phyloP scores from a whole-genome alignment of 2,113 vertebrate species.

The Etheostoma cragini region DNA sequence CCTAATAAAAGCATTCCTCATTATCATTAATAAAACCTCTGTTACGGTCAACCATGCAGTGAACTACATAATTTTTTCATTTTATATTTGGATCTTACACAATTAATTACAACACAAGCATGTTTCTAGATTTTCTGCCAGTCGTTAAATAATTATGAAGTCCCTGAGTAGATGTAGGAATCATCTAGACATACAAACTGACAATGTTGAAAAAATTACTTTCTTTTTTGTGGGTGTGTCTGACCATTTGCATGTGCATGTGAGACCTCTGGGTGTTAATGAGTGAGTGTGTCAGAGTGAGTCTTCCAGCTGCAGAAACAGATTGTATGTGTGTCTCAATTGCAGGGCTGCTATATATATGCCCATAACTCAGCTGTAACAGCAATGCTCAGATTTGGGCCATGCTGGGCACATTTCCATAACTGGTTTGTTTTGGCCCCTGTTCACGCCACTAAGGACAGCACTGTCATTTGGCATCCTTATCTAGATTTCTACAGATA shows the following conservation, averaged over 20 bases:
- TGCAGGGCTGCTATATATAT: slow-evolving; percentile 37
- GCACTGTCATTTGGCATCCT: slow-evolving; percentile 67
- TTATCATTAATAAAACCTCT: not conserved
- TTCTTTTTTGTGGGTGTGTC: not conserved
- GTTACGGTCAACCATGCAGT: not conserved
- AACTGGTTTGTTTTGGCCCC: slow-evolving; percentile 73
- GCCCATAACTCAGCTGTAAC: slow-evolving; percentile 55
- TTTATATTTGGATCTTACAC: not conserved
- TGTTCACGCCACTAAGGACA: slow-evolving; percentile 69
- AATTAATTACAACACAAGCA: not conserved
- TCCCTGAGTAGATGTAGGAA: not conserved
- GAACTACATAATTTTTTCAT: not conserved
- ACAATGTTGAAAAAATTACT: not conserved
- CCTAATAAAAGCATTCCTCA: not conserved
- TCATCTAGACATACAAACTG: not conserved
- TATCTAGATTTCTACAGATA: slow-evolving; percentile 63
- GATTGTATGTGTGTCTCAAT: slow-evolving; percentile 53
- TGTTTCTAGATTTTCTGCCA: not conserved
- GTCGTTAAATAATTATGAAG: not conserved
- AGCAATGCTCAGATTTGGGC: slow-evolving; percentile 52
- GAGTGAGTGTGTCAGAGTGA: slow-evolving; percentile 24
- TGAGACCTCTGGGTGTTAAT: slow-evolving; percentile 16
- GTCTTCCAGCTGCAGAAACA: slow-evolving; percentile 28
- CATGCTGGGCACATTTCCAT: slow-evolving; percentile 67
- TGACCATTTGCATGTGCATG: slow-evolving; percentile 14